Evolutionary conservation across 2,113 vertebrate species (phyloP).

Genomic region (Trinectes maculatus): DNA sequence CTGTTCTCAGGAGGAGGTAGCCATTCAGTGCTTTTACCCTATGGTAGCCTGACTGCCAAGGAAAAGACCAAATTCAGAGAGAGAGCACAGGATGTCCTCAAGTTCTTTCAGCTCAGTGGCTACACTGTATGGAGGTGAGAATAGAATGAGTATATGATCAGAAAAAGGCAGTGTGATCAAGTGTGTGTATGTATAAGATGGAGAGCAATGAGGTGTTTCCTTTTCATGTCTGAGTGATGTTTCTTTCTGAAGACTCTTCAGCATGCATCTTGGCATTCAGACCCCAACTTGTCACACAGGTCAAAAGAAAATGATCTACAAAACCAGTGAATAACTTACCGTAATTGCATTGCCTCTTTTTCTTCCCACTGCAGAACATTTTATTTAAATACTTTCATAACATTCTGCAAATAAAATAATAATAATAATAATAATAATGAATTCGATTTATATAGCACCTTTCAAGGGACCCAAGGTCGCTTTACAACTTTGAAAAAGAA

Average conservation of each 20-base stretch:
- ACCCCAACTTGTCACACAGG: not conserved
- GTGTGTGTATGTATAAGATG: not conserved
- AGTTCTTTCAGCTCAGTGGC: constrained; percentile 93
- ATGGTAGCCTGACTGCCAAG: constrained; percentile 89
- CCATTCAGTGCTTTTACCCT: constrained; percentile 89
- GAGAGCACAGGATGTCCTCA: constrained; percentile 92
- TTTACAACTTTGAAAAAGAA: too few relatives aligned
- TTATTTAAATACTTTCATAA: not conserved
- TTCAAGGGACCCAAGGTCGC: too few relatives aligned
- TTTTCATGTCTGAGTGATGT: constrained; percentile 9
- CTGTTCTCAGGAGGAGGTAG: constrained; percentile 84
- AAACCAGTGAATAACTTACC: not conserved
- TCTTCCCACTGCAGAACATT: constrained; percentile 5
- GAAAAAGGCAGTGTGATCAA: not conserved
- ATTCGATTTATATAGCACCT: not conserved
- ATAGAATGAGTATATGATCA: not conserved
- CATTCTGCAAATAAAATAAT: constrained; percentile 1
- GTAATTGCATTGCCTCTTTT: constrained; percentile 11
- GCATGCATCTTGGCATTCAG: constrained; percentile 20
- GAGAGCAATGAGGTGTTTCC: not conserved
- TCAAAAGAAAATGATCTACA: constrained; percentile 5
- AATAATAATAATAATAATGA: too few relatives aligned
- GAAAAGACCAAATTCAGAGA: constrained; percentile 92
- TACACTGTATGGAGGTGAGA: constrained; percentile 91
- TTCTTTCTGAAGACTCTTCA: not conserved